Base-by-base conservation (phyloP, 1,140 invertebrate genomes). In the Andrena cerasifolii region DNA sequence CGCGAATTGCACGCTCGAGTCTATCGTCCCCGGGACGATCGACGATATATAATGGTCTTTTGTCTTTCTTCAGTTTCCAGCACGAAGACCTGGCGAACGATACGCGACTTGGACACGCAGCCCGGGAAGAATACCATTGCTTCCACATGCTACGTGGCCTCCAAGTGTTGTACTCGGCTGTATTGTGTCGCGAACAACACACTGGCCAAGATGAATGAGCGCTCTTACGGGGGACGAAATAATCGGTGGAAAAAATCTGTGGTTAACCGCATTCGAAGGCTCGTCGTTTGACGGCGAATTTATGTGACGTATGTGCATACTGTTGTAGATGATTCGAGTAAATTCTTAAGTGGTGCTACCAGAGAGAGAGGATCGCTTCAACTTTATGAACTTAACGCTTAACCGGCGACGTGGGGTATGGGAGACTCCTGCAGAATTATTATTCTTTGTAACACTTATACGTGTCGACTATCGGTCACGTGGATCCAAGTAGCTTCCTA, bases 1-100 rank as follows among this genome's bases (percentile, higher is more conserved):
- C 10, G 43, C 76, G 82, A 82, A 62, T 56, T 67, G 66, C 74
- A 67, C 40, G 53, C 47, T 26, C 31, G 12, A 54, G 61, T 33
- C 59, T 65, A 59, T n/a, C 47, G 33, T 73, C 43, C 53, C 54
- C 67, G 59, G 54, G 24, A 56, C 70, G 76, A 83, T 79, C 80
- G 53, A 45, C 59, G 56, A 53, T 58, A 79, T 26, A 59, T 70
- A 76, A 80, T 51, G 62, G 40, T 79, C 82, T 33, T 71, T 63
- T 79, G 76, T 79, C 72, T 80, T 62, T 45, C 28, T 58, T 62
- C 49, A n/a, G 51, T n/a, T 12, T 56, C 36, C 56, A 63, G 21
- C 33, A 49, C 68, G 59, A 54, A 47, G 53, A 28, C 40, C n/a
- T n/a, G n/a, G 65, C 28, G 26, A 77, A 51, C 65, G 43, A 77